Percentiles rank a stretch among this genome's conserved stretches.
These are phyloP conservation scores for Cybosia mesomella DNA, from an alignment of 2,888 invertebrate species.

Conservation along the genomic window DNA sequence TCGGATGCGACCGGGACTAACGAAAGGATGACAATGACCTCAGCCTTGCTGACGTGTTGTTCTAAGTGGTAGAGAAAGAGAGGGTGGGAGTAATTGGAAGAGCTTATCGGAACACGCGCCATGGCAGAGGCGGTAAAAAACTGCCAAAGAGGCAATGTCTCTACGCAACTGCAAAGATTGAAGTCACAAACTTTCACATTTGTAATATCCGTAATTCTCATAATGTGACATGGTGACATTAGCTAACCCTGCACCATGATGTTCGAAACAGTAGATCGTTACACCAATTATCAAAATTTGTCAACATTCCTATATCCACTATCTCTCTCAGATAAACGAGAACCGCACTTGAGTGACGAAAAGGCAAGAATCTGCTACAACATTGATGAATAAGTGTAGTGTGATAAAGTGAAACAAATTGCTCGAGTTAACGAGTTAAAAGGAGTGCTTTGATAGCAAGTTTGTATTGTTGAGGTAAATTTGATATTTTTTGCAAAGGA, in stretches of 20 bases:
- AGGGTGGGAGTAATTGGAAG: background rate
- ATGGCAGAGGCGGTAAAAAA: background rate
- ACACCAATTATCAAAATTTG: conserved; percentile 48
- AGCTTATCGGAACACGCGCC: background rate
- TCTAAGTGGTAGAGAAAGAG: background rate
- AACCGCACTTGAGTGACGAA: conserved; percentile 24
- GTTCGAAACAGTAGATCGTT: conserved; percentile 31
- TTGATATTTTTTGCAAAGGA: background rate
- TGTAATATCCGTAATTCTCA: conserved; percentile 18
- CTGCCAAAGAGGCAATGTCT: background rate
- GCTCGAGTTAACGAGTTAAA: conserved; percentile 27
- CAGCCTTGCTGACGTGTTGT: no score
- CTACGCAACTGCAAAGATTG: background rate
- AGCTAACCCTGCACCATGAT: conserved; percentile 24
- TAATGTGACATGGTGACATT: conserved; percentile 26
- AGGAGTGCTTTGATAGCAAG: conserved; percentile 6
- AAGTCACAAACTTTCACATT: background rate
- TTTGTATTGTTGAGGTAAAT: conserved; percentile 21
- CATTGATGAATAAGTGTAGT: conserved; percentile 28
- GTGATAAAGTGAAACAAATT: conserved; percentile 44
- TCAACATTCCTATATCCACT: conserved; percentile 43
- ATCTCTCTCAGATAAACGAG: conserved; percentile 27
- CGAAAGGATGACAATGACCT: background rate
- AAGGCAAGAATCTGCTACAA: conserved; percentile 19
- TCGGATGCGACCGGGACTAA: no score